Evolutionary conservation across 1,140 invertebrate genomes (phyloP).

Genomic region (Meloidogyne exigua): DNA sequence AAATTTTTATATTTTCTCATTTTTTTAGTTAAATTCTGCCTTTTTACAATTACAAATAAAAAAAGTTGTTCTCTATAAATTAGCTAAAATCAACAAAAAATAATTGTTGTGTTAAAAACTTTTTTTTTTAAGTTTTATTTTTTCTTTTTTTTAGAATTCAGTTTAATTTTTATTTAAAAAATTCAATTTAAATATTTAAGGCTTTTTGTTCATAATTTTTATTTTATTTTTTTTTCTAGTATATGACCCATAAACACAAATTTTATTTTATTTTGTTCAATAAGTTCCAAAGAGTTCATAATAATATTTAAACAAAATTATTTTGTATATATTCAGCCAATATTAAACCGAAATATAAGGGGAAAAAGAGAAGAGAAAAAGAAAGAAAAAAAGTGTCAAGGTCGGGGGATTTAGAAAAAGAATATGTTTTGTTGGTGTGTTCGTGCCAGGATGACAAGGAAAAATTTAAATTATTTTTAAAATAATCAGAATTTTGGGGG

Average conservation of each 20-base stretch:
- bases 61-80: not conserved
- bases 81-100: not conserved
- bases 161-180: not conserved
- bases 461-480: too few species aligned
- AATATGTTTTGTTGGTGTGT: not conserved
- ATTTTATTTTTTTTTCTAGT: not conserved
- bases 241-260: not conserved
- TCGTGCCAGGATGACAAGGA: not conserved
- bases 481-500: too few species aligned
- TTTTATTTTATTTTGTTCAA: not conserved
- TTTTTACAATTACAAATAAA: too few species aligned
- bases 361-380: not conserved
- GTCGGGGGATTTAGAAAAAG: not conserved
- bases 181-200: too few species aligned
- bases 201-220: not conserved
- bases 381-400: not conserved
- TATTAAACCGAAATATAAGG: not conserved
- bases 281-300: not conserved
- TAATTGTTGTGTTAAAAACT: not conserved
- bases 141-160: not conserved
- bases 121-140: not conserved
- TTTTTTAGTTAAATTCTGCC: conserved; percentile 5
- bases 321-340: not conserved
- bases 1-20: conserved; percentile 3
- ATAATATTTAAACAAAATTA: not conserved